Base-by-base conservation (phyloP, 1,140 invertebrate species). In the Streblospio benedicti region DNA sequence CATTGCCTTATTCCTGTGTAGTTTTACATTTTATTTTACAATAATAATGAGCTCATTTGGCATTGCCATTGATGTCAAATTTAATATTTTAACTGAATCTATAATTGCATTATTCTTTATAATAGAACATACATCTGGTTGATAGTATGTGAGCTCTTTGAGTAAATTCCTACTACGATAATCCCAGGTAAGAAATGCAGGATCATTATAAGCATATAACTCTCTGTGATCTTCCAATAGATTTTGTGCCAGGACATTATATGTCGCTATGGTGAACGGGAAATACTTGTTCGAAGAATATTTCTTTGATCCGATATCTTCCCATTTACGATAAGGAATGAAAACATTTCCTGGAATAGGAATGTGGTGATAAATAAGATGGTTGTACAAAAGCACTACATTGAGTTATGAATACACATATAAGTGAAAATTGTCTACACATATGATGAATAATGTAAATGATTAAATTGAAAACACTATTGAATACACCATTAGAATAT, bases 221-320 rank as follows among this genome's bases (percentile, higher is more conserved):
- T 86, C 81, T 0, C 77, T 71, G 76, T 95, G 88, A 58, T 82
- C 76, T 66, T 87, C 83, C 38, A 95, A 63, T 30, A 94, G 78
- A 63, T 85, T 81, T 76, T 94, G 92, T 0, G 91, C 86, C 32
- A 96, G 75, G 33, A 96, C 85, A 78, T 97, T 96, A 72, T 93
- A 96, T 4, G 69, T 63, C 65, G 72, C 70, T 27, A 75, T 52
- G 0, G 60, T 65, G 41, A 75, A 69, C 47, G 2, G n/a, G n/a
- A n/a, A n/a, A n/a, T n/a, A n/a, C n/a, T n/a, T n/a, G n/a, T n/a
- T n/a, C n/a, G n/a, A n/a, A n/a, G n/a, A n/a, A n/a, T n/a, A n/a
- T n/a, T n/a, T n/a, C n/a, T n/a, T n/a, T n/a, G n/a, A n/a, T n/a
- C n/a, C n/a, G n/a, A n/a, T n/a, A n/a, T n/a, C n/a, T n/a, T n/a